Conservation (phyloP, 2,797 vertebrate species). For the Leuciscus waleckii region DNA sequence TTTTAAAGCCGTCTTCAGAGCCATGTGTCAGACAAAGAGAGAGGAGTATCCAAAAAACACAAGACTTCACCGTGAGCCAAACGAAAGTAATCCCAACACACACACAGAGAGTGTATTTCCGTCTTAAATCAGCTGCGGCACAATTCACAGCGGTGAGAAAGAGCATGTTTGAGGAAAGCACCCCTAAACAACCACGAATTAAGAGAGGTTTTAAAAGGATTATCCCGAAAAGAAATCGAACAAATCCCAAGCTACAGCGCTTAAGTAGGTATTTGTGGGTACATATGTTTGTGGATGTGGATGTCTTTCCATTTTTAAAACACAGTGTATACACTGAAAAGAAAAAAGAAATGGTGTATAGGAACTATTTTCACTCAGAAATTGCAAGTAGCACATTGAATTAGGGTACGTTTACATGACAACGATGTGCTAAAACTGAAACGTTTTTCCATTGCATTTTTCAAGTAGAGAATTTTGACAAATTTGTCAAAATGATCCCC, state of each 20-base stretch:
- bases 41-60: neutral
- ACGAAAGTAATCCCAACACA: neutral
- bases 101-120: constrained; percentile 15
- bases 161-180: constrained; percentile 7
- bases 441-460: neutral
- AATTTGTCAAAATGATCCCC: neutral
- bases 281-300: neutral
- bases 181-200: constrained; percentile 22
- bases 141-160: neutral
- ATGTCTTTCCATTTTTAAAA: neutral
- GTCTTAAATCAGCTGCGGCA: neutral
- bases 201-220: constrained; percentile 55
- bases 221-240: constrained; percentile 26
- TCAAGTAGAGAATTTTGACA: neutral
- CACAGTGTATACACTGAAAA: neutral
- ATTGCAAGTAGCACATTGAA: neutral
- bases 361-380: neutral
- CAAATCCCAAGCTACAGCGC: neutral
- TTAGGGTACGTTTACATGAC: neutral
- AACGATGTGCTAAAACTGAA: neutral
- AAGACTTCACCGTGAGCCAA: constrained; percentile 8
- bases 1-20: neutral
- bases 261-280: neutral
- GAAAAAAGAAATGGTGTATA: neutral
- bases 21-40: neutral